Evolutionary conservation across 2,888 invertebrate species (phyloP).

Genomic region (Pediacus dermestoides): DNA sequence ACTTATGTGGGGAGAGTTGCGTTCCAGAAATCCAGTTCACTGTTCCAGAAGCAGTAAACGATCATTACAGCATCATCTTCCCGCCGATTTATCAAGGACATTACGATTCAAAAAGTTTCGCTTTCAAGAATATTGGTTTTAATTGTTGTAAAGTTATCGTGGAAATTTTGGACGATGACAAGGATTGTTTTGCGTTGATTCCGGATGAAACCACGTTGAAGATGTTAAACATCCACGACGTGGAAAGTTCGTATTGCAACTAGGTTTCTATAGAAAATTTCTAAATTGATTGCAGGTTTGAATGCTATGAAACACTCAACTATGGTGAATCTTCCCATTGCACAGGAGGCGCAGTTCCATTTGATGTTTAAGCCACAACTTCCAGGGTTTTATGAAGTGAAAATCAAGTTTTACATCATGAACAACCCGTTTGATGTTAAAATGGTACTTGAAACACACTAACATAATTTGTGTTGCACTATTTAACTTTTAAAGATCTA

Average conservation of each 20-base stretch:
- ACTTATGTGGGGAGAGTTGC: slow-evolving; percentile 47
- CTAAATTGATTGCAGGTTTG: too few species aligned
- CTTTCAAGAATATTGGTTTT: slow-evolving; percentile 46
- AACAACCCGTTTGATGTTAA: slow-evolving; percentile 58
- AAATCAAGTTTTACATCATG: slow-evolving; percentile 49
- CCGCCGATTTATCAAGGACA: too few species aligned
- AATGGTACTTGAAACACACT: slow-evolving; percentile 40
- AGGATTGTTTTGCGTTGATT: too few species aligned
- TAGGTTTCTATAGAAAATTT: too few species aligned
- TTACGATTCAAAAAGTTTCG: slow-evolving; percentile 27
- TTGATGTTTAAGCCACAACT: slow-evolving; percentile 42
- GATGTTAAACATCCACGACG: slow-evolving; percentile 18
- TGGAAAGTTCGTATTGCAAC: too few species aligned
- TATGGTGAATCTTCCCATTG: slow-evolving; percentile 36
- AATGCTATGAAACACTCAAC: slow-evolving; percentile 25
- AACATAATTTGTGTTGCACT: too few species aligned
- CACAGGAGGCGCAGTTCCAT: slow-evolving; percentile 35
- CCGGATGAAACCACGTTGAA: slow-evolving; percentile 19
- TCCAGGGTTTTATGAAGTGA: slow-evolving; percentile 31
- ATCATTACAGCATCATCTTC: too few species aligned
- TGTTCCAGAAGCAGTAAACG: too few species aligned
- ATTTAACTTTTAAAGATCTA: slow-evolving; percentile 39
- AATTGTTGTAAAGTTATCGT: slow-evolving; percentile 46
- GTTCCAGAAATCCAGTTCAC: slow-evolving; percentile 53
- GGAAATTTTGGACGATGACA: slow-evolving; percentile 39